phyloP scores from a whole-genome alignment of 2,113 vertebrate genomes.

The Patagioenas fasciata region DNA sequence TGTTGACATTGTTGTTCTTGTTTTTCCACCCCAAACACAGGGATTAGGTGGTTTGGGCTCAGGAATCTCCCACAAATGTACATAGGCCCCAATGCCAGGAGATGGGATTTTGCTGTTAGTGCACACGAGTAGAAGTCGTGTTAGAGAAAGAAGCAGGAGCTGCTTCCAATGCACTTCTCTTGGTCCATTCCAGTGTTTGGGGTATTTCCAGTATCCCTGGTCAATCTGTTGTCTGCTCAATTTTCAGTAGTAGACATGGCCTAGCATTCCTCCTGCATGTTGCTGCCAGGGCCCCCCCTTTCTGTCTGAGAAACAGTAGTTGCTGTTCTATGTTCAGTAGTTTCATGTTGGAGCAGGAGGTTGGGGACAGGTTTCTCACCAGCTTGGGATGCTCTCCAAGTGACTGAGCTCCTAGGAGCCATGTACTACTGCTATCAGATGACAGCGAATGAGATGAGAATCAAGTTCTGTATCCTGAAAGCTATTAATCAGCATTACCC shows the following conservation, averaged over 20 bases:
- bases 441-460: not conserved
- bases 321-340: accelerated
- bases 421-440: not conserved
- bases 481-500: not conserved
- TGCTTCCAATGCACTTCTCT: not conserved
- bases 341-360: not conserved
- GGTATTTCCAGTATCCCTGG: not conserved
- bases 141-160: not conserved
- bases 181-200: not conserved
- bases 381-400: not conserved
- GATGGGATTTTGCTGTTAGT: not conserved
- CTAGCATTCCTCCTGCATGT: not conserved
- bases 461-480: not conserved
- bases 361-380: not conserved
- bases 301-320: not conserved
- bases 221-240: not conserved
- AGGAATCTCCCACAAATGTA: not conserved
- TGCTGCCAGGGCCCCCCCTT: not conserved
- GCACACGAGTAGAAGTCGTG: not conserved
- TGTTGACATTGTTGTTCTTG: not conserved
- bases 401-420: not conserved
- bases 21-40: not conserved
- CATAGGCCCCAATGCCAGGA: accelerated
- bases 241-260: not conserved
- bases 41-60: not conserved